phyloP scores from a whole-genome alignment of 2,888 invertebrate genomes.

The Parnassius glacialis region DNA sequence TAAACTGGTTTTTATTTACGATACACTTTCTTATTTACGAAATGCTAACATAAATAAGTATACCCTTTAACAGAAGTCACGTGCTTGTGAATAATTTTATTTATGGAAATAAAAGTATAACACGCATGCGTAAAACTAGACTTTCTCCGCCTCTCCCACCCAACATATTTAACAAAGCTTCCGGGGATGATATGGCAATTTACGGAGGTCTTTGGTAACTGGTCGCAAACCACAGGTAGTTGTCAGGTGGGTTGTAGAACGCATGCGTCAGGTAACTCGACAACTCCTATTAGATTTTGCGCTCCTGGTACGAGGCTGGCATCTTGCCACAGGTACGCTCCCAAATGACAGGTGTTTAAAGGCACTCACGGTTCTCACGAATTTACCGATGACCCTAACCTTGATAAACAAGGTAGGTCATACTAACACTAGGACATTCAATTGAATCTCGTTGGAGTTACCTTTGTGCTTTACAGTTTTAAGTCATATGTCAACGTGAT shows the following conservation, averaged over 20 bases:
- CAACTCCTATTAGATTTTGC: slow-evolving; percentile 49
- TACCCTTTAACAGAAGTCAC: slow-evolving; percentile 14
- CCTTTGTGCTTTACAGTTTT: not conserved
- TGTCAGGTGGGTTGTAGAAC: slow-evolving; percentile 56
- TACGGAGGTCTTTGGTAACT: slow-evolving; percentile 42
- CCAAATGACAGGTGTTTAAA: slow-evolving; percentile 61
- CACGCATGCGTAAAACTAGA: slow-evolving; percentile 38
- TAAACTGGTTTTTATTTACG: not conserved
- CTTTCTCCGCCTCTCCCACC: slow-evolving; percentile 33
- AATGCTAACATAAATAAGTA: slow-evolving; percentile 1
- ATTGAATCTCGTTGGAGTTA: not conserved
- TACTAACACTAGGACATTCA: slow-evolving; percentile 6
- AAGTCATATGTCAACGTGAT: not conserved
- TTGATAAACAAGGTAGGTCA: slow-evolving; percentile 7
- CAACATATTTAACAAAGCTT: slow-evolving; percentile 27
- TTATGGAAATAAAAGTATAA: slow-evolving; percentile 24
- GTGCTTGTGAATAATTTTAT: slow-evolving; percentile 25
- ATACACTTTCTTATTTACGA: no score
- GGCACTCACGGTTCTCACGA: slow-evolving; percentile 43
- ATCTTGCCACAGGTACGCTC: slow-evolving; percentile 80
- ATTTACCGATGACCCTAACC: slow-evolving; percentile 52
- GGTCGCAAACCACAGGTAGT: slow-evolving; percentile 57
- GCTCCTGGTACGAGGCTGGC: slow-evolving; percentile 77
- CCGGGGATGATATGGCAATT: slow-evolving; percentile 34
- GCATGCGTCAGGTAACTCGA: slow-evolving; percentile 71